Evolutionary conservation across 1,140 invertebrate genomes (phyloP).

Genomic region (Vanessa tameamea): DNA sequence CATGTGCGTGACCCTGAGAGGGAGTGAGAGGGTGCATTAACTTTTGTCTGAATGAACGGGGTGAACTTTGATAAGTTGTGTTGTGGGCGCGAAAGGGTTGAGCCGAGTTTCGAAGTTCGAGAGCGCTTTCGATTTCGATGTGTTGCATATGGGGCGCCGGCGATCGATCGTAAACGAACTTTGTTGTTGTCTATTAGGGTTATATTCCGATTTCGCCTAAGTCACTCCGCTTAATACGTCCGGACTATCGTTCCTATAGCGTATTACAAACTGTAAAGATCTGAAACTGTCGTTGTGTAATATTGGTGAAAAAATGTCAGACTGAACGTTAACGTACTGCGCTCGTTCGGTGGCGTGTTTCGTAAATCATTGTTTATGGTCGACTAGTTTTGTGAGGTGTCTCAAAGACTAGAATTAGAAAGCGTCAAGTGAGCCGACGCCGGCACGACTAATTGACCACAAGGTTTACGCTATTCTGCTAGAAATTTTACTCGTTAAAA

Average conservation of each 20-base stretch:
- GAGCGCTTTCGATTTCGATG: constrained; percentile 73
- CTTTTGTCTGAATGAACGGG: constrained; percentile 70
- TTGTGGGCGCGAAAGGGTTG: constrained; percentile 70
- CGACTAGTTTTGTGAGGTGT: constrained; percentile 70
- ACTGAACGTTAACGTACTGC: constrained; percentile 59
- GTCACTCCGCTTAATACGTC: constrained; percentile 17
- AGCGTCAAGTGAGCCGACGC: constrained; percentile 66
- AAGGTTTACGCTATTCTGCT: constrained; percentile 71
- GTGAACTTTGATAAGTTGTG: constrained; percentile 67
- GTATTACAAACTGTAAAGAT: constrained; percentile 8
- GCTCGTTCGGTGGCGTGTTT: constrained; percentile 60
- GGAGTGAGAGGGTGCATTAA: constrained; percentile 56
- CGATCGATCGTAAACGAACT: constrained; percentile 65
- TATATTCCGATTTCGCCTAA: constrained; percentile 44
- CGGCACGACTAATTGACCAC: constrained; percentile 73
- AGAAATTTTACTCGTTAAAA: constrained; percentile 58
- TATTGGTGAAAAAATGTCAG: constrained; percentile 46
- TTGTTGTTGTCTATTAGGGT: constrained; percentile 52
- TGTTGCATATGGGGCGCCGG: constrained; percentile 60
- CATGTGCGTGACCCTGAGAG: constrained; percentile 60
- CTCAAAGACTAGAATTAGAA: constrained; percentile 74
- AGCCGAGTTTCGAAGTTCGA: constrained; percentile 60
- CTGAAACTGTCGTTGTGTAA: constrained; percentile 25
- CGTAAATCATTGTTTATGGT: constrained; percentile 78
- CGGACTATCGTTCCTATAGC: constrained; percentile 1